A percentile compares a stretch with the other conserved stretches of the same genome.
Conservation (phyloP, 2,797 vertebrate genomes). For the Ceryle rudis region DNA sequence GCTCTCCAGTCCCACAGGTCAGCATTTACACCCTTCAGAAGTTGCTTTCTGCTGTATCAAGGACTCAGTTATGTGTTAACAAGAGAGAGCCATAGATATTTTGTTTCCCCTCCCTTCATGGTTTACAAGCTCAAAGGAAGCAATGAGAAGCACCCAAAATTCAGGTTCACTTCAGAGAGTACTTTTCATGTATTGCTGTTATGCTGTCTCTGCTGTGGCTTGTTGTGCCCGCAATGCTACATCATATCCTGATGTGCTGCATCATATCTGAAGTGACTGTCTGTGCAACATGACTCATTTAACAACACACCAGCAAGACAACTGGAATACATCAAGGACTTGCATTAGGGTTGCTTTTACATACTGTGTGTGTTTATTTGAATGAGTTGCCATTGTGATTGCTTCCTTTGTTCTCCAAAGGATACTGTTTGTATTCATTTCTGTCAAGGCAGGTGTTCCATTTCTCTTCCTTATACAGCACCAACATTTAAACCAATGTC, state of each 20-base stretch:
- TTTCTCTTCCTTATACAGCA: not conserved
- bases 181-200: not conserved
- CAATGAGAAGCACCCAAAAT: not conserved
- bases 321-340: not conserved
- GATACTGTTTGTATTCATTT: not conserved
- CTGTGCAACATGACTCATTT: fast-evolving
- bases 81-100: not conserved
- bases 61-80: not conserved
- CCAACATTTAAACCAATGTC: not conserved
- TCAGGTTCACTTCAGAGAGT: not conserved
- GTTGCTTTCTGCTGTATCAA: not conserved
- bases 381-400: not conserved
- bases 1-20: not conserved
- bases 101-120: not conserved
- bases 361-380: not conserved
- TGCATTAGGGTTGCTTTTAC: not conserved
- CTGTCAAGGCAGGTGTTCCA: not conserved
- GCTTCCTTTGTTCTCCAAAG: not conserved
- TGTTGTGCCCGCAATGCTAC: fast-evolving
- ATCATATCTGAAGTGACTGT: fast-evolving
- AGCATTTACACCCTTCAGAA: not conserved
- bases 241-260: fast-evolving
- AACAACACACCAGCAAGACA: not conserved
- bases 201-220: not conserved
- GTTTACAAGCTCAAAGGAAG: not conserved